Percentiles rank a stretch among this genome's conserved stretches.
Evolutionary conservation across 2,797 vertebrate species (phyloP).

Genomic region (Danio jaintianensis): DNA sequence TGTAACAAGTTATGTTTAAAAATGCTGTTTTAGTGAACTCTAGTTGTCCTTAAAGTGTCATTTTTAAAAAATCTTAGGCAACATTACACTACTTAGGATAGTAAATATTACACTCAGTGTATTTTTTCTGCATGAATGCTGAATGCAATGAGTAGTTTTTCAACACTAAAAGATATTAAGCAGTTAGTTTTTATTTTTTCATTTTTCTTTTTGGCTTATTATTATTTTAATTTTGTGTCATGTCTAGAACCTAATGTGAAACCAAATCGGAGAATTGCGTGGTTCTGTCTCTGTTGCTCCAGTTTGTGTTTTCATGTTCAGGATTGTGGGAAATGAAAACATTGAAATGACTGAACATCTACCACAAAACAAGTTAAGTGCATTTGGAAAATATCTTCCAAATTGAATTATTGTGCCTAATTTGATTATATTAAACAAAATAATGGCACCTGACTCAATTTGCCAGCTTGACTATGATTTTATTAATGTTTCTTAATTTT

Average conservation of each 20-base stretch:
- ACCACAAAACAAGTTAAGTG: neutral
- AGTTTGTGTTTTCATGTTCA: no score
- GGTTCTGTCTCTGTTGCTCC: neutral
- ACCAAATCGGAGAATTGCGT: neutral
- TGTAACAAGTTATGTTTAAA: neutral
- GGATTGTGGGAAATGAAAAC: neutral
- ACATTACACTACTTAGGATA: no score
- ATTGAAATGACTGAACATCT: neutral
- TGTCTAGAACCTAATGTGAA: neutral
- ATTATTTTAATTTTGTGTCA: neutral
- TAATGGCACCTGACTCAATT: neutral
- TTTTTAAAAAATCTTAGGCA: no score
- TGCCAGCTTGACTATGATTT: neutral
- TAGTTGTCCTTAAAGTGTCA: no score
- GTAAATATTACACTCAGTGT: no score
- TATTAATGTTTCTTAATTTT: neutral
- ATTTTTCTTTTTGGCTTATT: no score
- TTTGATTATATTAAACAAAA: conserved; percentile 1
- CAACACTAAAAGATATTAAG: neutral
- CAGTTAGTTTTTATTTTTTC: neutral
- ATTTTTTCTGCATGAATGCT: neutral
- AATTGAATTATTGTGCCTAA: neutral
- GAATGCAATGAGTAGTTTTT: neutral
- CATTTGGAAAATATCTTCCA: neutral
- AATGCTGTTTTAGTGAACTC: neutral